Percentiles rank a stretch among this genome's conserved stretches.
These are phyloP conservation scores for Oncopodura yosiiana DNA, from an alignment of 1,140 invertebrate species.

Conservation along the genomic window DNA sequence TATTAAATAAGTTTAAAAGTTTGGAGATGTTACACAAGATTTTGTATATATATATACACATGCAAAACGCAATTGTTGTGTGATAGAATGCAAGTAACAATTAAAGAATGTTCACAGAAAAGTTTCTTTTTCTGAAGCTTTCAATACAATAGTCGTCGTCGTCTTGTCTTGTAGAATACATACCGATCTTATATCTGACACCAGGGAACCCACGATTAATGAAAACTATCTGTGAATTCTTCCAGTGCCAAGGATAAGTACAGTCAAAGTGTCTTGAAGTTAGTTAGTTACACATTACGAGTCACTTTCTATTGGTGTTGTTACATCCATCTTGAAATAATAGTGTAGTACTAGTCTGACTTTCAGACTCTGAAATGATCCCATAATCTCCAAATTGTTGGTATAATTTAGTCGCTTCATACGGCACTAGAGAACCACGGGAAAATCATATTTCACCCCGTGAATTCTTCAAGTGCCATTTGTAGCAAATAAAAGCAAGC, in stretches of 20 bases:
- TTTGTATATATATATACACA: no score
- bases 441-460: conserved; percentile 19
- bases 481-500: conserved; percentile 29
- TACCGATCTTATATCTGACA: conserved; percentile 36
- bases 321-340: background rate
- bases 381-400: background rate
- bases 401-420: conserved; percentile 23
- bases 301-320: no score
- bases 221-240: conserved; percentile 37
- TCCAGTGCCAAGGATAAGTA: conserved; percentile 38
- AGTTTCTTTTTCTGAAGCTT: no score
- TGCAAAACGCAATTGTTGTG: no score
- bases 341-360: background rate
- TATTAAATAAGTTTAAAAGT: no score
- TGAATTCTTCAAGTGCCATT: conserved; percentile 38
- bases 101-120: no score
- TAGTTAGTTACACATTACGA: background rate
- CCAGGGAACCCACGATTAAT: conserved; percentile 38
- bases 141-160: no score
- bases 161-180: background rate
- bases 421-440: conserved; percentile 36
- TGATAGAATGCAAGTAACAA: no score
- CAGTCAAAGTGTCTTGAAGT: conserved; percentile 11
- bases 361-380: background rate
- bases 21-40: no score